Conservation (phyloP, 2,113 vertebrate species). For the Cinclus mexicanus region DNA sequence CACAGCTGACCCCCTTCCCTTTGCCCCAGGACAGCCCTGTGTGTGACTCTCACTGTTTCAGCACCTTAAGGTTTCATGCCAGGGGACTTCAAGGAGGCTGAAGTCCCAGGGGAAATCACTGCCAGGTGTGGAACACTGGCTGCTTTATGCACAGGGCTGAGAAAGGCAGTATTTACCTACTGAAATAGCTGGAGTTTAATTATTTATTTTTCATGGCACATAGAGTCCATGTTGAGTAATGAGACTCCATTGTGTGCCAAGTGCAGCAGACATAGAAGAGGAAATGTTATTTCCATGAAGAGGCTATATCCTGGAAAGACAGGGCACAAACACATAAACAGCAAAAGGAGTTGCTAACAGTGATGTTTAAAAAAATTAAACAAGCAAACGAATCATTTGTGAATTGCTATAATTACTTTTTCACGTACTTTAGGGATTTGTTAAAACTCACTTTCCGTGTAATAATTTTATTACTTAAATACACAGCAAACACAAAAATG, state of each 20-base stretch:
- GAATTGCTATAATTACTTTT: background rate
- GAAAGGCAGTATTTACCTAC: background rate
- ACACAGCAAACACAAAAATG: background rate
- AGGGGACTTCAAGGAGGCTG: background rate
- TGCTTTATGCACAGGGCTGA: background rate
- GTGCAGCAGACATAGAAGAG: background rate
- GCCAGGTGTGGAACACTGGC: background rate
- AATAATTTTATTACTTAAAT: background rate
- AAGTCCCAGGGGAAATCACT: background rate
- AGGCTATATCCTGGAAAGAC: background rate
- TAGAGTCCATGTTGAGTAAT: background rate
- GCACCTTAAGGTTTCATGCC: fast-evolving
- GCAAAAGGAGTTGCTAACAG: background rate
- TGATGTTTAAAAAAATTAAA: background rate
- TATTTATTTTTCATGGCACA: background rate
- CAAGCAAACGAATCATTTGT: background rate
- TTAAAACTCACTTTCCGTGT: background rate
- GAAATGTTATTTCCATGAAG: background rate
- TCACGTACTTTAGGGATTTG: background rate
- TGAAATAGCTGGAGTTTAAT: background rate
- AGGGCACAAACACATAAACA: background rate
- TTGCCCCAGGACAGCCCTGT: background rate
- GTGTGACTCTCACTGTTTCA: background rate
- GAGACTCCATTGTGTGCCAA: background rate
- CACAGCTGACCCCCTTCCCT: background rate